phyloP scores from a whole-genome alignment of 1,140 invertebrate species.

The Tetranychus cinnabarinus region DNA sequence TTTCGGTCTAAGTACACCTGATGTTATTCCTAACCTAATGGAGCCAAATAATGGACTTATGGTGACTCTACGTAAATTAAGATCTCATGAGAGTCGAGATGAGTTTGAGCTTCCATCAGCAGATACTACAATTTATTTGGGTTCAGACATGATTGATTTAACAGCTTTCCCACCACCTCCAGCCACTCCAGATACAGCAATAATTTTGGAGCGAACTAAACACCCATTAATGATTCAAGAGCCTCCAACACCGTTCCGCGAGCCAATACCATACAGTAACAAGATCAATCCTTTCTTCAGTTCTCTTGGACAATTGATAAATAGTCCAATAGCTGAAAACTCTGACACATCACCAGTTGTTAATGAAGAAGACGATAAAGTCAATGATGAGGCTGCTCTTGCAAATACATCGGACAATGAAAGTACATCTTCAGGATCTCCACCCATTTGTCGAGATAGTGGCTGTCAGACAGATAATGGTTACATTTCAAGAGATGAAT shows the following conservation, averaged over 20 bases:
- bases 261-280: not conserved
- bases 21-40: constrained; percentile 25
- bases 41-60: constrained; percentile 10
- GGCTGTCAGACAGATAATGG: not conserved
- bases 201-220: not conserved
- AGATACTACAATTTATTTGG: constrained; percentile 33
- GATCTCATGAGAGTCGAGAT: constrained; percentile 9
- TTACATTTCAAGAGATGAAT: not conserved
- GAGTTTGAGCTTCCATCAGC: not conserved
- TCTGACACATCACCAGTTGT: not conserved
- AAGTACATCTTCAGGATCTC: not conserved
- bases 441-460: not conserved
- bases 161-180: constrained; percentile 57
- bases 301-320: not conserved
- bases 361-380: no score
- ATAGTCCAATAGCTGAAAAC: not conserved
- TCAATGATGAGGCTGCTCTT: no score
- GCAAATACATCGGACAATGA: not conserved
- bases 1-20: constrained; percentile 25
- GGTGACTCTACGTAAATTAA: constrained; percentile 21
- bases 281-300: not conserved
- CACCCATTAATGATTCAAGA: not conserved
- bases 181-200: not conserved
- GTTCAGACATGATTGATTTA: constrained; percentile 70
- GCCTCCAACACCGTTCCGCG: not conserved